Percentiles rank a stretch among this genome's conserved stretches.
Evolutionary conservation across 2,113 vertebrate genomes (phyloP).

Genomic region (Malurus cyaneus): DNA sequence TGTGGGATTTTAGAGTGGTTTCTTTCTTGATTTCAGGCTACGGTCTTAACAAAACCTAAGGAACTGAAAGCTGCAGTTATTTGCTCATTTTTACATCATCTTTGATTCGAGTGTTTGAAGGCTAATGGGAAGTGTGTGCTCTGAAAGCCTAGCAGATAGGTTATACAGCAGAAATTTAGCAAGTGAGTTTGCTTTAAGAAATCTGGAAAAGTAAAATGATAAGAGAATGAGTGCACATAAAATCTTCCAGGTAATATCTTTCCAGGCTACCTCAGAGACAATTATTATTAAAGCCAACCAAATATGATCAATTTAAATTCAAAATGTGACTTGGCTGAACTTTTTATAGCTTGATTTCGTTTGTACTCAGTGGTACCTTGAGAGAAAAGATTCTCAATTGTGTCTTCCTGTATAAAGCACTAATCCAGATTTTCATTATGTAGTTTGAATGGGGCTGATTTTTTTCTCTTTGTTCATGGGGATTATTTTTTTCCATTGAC

Average conservation of each 20-base stretch:
- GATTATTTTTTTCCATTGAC: neutral
- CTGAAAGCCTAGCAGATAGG: neutral
- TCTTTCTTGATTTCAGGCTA: neutral
- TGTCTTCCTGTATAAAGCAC: neutral
- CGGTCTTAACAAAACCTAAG: neutral
- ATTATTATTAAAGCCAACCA: neutral
- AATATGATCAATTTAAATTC: constrained; percentile 28
- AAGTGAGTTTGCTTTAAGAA: neutral
- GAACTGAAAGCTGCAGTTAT: neutral
- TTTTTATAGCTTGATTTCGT: neutral
- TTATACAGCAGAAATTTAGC: neutral
- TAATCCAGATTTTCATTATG: constrained; percentile 12
- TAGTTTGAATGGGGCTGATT: neutral
- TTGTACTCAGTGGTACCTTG: neutral
- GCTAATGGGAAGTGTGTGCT: neutral
- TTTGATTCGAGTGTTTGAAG: neutral
- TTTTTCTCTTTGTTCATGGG: neutral
- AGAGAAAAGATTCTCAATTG: neutral
- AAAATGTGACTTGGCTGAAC: neutral
- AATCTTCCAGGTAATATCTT: neutral
- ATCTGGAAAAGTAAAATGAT: neutral
- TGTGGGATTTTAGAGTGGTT: neutral
- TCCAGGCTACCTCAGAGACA: neutral
- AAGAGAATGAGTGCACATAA: neutral
- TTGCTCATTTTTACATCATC: neutral